These are phyloP conservation scores for Parapristionchus giblindavisi DNA, from an alignment of 2,888 invertebrate species.

Conservation along the genomic window DNA sequence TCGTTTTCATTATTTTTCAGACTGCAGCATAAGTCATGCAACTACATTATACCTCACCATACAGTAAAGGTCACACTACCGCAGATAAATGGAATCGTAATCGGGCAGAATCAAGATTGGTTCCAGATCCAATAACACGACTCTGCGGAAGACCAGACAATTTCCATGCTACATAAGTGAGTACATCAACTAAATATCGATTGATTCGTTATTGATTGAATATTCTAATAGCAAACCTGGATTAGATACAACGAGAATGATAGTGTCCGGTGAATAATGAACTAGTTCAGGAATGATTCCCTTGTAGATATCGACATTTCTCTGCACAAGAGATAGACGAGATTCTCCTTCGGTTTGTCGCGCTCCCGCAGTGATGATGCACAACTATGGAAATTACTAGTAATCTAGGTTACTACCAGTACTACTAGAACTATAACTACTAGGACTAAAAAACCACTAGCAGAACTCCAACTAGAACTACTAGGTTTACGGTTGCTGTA, in stretches of 20 bases:
- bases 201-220: constrained; percentile 14
- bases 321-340: constrained; percentile 85
- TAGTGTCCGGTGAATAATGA: constrained; percentile 84
- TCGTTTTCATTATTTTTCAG: no score
- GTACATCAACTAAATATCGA: constrained; percentile 79
- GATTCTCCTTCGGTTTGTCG: constrained; percentile 88
- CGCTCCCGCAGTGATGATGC: constrained; percentile 91
- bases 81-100: constrained; percentile 88
- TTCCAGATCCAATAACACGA: constrained; percentile 89
- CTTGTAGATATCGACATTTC: constrained; percentile 85
- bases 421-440: neutral
- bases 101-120: constrained; percentile 89
- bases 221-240: constrained; percentile 74
- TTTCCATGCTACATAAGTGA: constrained; percentile 95
- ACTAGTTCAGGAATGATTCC: constrained; percentile 83
- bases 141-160: constrained; percentile 87
- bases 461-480: neutral
- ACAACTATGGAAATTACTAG: constrained; percentile 75
- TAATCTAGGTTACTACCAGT: neutral
- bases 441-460: neutral
- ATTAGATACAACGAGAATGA: constrained; percentile 87
- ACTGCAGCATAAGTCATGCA: no score
- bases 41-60: no score
- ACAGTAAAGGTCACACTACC: no score
- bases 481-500: no score